These are phyloP conservation scores for Julus scandinavius DNA, from an alignment of 2,888 invertebrate species.

Conservation along the genomic window DNA sequence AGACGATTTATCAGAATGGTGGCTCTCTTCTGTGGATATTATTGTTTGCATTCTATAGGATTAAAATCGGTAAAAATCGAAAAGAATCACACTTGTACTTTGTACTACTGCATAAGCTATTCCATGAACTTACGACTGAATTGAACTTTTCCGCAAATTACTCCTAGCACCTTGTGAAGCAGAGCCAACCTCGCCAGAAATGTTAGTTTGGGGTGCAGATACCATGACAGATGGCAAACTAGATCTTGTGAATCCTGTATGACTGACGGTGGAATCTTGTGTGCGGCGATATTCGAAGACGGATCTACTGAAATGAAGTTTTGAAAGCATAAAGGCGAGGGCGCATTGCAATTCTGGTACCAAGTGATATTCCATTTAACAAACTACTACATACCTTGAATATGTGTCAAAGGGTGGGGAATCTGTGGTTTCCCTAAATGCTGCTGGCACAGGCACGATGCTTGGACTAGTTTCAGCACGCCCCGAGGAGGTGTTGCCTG, in stretches of 20 bases:
- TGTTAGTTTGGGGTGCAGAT: neutral
- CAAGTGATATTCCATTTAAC: neutral
- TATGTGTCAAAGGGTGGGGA: constrained; percentile 7
- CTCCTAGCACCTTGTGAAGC: neutral
- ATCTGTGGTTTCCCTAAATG: neutral
- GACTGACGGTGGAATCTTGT: neutral
- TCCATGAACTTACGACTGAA: neutral
- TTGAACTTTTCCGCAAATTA: neutral
- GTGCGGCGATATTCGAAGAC: neutral
- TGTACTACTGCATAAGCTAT: neutral
- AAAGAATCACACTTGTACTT: neutral
- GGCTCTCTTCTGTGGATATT: neutral
- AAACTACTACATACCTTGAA: neutral
- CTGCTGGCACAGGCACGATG: neutral
- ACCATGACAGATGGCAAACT: neutral
- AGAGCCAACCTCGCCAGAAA: neutral
- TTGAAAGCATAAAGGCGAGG: neutral
- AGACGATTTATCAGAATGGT: neutral
- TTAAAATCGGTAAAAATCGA: neutral
- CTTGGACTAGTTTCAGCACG: neutral
- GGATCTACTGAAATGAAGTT: neutral
- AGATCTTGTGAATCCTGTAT: neutral
- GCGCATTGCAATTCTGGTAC: too few relatives aligned
- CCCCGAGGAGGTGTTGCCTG: neutral
- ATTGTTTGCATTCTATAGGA: neutral